Evolutionary conservation across 2,888 invertebrate genomes (phyloP).

Genomic region (Drosophila lutescens): DNA sequence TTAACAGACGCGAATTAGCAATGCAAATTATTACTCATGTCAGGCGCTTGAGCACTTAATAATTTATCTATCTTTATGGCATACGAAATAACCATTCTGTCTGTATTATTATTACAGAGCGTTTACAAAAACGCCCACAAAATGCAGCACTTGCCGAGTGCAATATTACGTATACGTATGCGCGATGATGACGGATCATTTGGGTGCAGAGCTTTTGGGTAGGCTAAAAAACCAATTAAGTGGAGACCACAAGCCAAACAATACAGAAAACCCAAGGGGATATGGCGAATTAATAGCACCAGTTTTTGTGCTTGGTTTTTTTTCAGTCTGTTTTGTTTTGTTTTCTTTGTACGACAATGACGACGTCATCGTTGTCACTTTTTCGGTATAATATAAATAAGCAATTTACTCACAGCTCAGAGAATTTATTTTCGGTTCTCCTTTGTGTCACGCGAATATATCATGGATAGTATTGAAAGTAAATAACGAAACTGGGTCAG

Average conservation of each 20-base stretch:
- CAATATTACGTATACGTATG: constrained; percentile 62
- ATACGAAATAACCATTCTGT: constrained; percentile 50
- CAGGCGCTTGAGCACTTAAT: constrained; percentile 49
- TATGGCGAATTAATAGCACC: constrained; percentile 63
- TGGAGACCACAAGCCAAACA: constrained; percentile 47
- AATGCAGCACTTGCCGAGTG: constrained; percentile 42
- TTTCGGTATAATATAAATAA: constrained; percentile 46
- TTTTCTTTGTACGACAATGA: constrained; percentile 21
- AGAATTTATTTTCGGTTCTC: constrained; percentile 41
- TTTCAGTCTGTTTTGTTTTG: constrained; percentile 14
- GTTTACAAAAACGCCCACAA: constrained; percentile 53
- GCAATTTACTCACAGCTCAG: constrained; percentile 48
- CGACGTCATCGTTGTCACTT: constrained; percentile 67
- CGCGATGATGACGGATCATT: constrained; percentile 48
- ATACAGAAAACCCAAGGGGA: constrained; percentile 28
- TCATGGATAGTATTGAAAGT: constrained; percentile 71
- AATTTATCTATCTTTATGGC: constrained; percentile 54
- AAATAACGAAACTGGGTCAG: constrained; percentile 70
- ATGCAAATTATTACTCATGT: constrained; percentile 49
- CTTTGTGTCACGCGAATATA: constrained; percentile 40
- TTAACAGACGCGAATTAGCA: constrained; percentile 39
- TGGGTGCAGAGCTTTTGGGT: constrained; percentile 28
- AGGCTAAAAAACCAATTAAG: constrained; percentile 57
- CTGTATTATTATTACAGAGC: constrained; percentile 35
- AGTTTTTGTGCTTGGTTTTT: constrained; percentile 37